Conservation (phyloP, 2,888 invertebrate genomes). For the Balanococcus diminutus region DNA sequence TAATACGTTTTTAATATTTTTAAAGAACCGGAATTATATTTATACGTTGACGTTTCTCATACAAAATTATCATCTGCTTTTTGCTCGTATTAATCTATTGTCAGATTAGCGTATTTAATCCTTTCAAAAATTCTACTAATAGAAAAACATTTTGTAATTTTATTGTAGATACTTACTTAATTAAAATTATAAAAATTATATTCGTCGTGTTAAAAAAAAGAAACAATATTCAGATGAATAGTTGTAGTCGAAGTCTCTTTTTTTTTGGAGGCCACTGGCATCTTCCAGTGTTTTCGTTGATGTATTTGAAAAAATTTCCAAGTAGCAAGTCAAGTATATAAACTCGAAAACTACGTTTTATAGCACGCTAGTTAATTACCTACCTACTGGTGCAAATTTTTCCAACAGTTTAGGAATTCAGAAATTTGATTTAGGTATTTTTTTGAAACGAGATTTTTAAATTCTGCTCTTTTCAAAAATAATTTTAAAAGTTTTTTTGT, state of each 20-base stretch:
- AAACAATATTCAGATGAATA: background rate
- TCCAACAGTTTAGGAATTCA: no score
- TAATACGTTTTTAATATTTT: conserved; percentile 32
- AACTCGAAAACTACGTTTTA: no score
- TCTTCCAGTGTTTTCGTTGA: background rate
- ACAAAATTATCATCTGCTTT: conserved; percentile 20
- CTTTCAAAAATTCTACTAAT: background rate
- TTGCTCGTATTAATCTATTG: conserved; percentile 28
- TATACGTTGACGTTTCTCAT: background rate
- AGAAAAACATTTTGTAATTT: conserved; percentile 36
- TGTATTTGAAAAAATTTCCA: background rate
- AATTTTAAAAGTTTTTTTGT: no score
- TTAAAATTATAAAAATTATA: conserved; percentile 6
- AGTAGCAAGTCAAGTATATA: no score
- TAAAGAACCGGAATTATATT: background rate
- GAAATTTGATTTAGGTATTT: no score
- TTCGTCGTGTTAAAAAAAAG: background rate
- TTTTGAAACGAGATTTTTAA: no score
- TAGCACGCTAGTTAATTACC: no score
- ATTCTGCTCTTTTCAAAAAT: no score
- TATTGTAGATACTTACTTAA: background rate
- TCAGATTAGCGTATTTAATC: conserved; percentile 11
- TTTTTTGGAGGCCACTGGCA: background rate
- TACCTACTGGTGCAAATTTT: no score
- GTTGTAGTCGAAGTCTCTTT: background rate